Base-by-base conservation (phyloP, 2,888 invertebrate genomes). In the Eupithecia centaureata region DNA sequence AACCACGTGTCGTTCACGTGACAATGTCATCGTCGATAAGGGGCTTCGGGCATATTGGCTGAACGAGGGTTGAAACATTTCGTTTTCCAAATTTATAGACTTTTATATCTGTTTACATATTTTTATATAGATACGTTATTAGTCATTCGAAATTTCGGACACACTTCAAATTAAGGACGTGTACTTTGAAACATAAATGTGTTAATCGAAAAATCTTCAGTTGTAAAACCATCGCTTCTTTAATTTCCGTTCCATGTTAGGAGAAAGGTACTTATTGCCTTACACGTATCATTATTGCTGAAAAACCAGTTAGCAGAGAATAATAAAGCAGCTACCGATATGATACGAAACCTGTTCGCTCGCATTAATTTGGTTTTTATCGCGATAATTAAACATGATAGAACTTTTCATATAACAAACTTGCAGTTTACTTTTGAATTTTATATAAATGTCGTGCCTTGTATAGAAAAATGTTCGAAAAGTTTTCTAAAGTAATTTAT, bases 1-100 rank as follows among this genome's bases (percentile, higher is more conserved):
- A 57, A 52, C 61, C 52, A 70, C 78, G 77, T 80, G 81, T 61
- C 63, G 52, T 54, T 73, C 79, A 69, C 73, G 73, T 74, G 74
- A 71, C 60, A 67, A 71, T 54, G 62, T 47, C 47, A 61, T 61
- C 65, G 56, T 57, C 65, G 61, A 70, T 64, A 66, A 60, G 65
- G 30, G 28, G 63, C 72, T 33, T 25, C 25, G 56, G 67, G 65
- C 65, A 67, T 68, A 30, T 56, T n/a, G 54, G 10, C 30, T 22
- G 47, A 56, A n/a, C 27, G 28, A 56, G 54, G 54, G 54, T 18
- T 56, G 10, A 56, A 52, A 27, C 15, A 56, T 56, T 30, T n/a
- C 28, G 30, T 10, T 30, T 10, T 4, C 54, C 27, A 56, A 56
- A 28, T 28, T 38, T 38, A n/a, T 38, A 2, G 7, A n/a, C n/a